Percentiles rank a stretch among this genome's conserved stretches.
These are phyloP conservation scores for Scomber scombrus DNA, from an alignment of 2,113 vertebrate genomes.

Conservation along the genomic window DNA sequence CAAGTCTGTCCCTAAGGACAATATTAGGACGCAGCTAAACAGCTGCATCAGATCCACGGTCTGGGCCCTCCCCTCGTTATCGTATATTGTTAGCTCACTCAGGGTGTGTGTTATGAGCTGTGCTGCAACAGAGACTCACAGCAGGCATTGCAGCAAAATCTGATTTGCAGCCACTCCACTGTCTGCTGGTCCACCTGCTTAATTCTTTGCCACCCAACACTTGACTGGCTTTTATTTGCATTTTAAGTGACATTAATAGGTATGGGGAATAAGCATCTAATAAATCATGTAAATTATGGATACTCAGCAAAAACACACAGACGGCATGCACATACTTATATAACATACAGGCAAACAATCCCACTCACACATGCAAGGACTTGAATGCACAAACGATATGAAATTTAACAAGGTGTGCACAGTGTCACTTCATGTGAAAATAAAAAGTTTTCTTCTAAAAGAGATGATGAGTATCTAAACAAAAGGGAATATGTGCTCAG, in stretches of 20 bases:
- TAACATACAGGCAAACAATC: constrained; percentile 37
- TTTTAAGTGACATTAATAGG: constrained; percentile 81
- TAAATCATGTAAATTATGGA: constrained; percentile 71
- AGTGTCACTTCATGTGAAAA: constrained; percentile 28
- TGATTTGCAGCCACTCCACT: constrained; percentile 70
- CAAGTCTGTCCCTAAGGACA: constrained; percentile 66
- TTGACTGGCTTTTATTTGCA: constrained; percentile 80
- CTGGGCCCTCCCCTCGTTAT: constrained; percentile 74
- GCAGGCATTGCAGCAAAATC: constrained; percentile 74
- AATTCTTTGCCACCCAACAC: constrained; percentile 64
- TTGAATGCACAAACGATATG: neutral
- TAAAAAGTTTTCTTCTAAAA: constrained; percentile 35
- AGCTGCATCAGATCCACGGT: constrained; percentile 72
- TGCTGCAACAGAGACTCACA: constrained; percentile 67
- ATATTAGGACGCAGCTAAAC: constrained; percentile 75
- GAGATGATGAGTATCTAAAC: constrained; percentile 43
- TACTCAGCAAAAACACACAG: constrained; percentile 58
- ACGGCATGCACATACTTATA: constrained; percentile 17
- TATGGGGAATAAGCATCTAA: constrained; percentile 63
- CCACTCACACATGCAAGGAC: neutral
- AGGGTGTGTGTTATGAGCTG: constrained; percentile 56
- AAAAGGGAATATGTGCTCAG: constrained; percentile 5
- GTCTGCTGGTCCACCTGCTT: constrained; percentile 70
- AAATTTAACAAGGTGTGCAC: constrained; percentile 14
- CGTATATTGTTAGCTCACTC: constrained; percentile 66